These are phyloP conservation scores for Drosophila gaucha DNA, from an alignment of 2,888 invertebrate species.

Conservation along the genomic window DNA sequence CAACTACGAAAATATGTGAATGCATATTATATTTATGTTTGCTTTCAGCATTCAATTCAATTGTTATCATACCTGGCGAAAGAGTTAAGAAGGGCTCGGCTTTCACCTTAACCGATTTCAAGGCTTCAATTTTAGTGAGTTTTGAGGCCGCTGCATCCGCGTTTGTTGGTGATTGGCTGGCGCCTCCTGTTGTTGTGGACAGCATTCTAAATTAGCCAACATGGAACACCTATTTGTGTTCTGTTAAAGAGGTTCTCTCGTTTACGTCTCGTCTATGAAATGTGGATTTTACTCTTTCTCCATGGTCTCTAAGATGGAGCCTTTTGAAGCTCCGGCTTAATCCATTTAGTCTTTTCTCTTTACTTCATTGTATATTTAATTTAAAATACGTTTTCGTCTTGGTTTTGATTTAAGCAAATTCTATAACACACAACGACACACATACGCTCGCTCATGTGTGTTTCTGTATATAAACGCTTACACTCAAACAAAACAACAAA, in stretches of 20 bases:
- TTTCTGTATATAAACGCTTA: constrained; percentile 38
- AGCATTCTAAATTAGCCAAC: constrained; percentile 53
- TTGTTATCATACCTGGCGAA: constrained; percentile 49
- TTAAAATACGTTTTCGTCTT: neutral
- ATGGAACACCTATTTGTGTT: constrained; percentile 27
- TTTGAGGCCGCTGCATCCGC: constrained; percentile 30
- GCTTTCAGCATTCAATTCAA: too few relatives aligned
- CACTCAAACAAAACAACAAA: constrained; percentile 52
- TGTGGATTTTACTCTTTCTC: neutral
- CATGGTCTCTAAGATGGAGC: neutral
- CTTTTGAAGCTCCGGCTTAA: neutral
- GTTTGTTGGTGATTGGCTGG: constrained; percentile 45
- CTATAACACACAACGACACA: neutral
- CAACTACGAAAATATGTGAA: too few relatives aligned
- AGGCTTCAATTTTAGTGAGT: constrained; percentile 18
- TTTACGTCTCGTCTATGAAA: neutral
- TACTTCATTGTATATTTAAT: neutral
- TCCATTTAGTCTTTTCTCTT: too few relatives aligned
- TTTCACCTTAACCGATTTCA: constrained; percentile 40
- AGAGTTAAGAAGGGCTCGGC: constrained; percentile 44
- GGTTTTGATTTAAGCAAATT: neutral
- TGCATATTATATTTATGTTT: too few relatives aligned
- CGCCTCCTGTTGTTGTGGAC: constrained; percentile 55
- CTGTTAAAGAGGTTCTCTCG: neutral
- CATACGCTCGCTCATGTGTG: neutral